These are phyloP conservation scores for Elephas maximus DNA, from an alignment of 2,113 vertebrate genomes.

Conservation along the genomic window DNA sequence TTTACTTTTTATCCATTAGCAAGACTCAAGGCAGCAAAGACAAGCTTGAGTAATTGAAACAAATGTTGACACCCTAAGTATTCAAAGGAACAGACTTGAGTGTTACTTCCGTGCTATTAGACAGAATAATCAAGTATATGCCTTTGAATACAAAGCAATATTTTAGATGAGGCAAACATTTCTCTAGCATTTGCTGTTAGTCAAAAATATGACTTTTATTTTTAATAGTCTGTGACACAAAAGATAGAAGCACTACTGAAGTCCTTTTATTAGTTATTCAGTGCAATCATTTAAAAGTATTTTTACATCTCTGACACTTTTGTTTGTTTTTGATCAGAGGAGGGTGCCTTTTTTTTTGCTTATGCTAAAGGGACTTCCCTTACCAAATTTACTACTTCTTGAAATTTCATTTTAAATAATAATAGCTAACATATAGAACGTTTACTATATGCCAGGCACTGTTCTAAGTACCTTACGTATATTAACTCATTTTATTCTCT, in stretches of 20 bases:
- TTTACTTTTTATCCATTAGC: conserved; percentile 18
- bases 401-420: not conserved
- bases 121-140: not conserved
- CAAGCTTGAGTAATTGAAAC: not conserved
- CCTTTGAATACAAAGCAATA: not conserved
- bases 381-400: not conserved
- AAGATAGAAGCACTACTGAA: not conserved
- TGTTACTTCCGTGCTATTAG: not conserved
- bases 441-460: not conserved
- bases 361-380: not conserved
- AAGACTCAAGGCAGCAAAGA: not conserved
- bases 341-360: not conserved
- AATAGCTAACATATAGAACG: not conserved
- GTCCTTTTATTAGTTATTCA: not conserved
- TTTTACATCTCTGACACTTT: not conserved
- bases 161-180: conserved; percentile 11
- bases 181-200: not conserved
- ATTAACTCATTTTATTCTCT: not conserved
- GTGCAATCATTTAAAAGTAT: not conserved
- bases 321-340: not conserved
- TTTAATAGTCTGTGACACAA: not conserved
- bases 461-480: not conserved
- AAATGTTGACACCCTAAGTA: not conserved
- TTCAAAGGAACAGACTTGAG: not conserved
- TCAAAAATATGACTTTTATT: conserved; percentile 8